Conservation (phyloP, 1,140 invertebrate species). For the Philopotamus ludificatus region DNA sequence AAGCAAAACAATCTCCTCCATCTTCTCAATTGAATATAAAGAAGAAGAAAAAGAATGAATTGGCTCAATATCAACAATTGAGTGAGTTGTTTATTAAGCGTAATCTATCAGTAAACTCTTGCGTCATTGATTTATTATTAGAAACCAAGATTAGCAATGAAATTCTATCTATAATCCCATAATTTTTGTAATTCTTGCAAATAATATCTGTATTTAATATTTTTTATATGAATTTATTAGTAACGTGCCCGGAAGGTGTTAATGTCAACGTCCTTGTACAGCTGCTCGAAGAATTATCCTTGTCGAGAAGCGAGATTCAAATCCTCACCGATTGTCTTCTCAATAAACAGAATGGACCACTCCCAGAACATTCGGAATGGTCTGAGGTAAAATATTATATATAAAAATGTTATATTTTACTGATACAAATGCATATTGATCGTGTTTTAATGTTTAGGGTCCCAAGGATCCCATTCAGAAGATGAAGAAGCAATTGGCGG, state of each 20-base stretch:
- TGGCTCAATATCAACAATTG: slow-evolving; percentile 51
- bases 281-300: slow-evolving; percentile 72
- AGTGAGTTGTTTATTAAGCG: slow-evolving; percentile 45
- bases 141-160: too few species aligned
- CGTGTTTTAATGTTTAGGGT: slow-evolving; percentile 54
- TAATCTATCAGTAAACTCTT: not conserved
- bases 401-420: slow-evolving; percentile 11
- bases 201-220: slow-evolving; percentile 36
- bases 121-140: too few species aligned
- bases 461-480: slow-evolving; percentile 81
- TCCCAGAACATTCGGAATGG: slow-evolving; percentile 76
- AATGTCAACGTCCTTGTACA: slow-evolving; percentile 69
- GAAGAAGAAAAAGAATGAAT: slow-evolving; percentile 53
- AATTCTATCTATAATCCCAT: too few species aligned
- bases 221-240: slow-evolving; percentile 47
- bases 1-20: slow-evolving; percentile 24
- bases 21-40: slow-evolving; percentile 44
- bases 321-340: slow-evolving; percentile 82
- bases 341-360: slow-evolving; percentile 77
- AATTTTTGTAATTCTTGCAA: slow-evolving; percentile 39
- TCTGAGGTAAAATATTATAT: slow-evolving; percentile 62
- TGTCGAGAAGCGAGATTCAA: slow-evolving; percentile 83
- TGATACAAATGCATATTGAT: not conserved
- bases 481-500: slow-evolving; percentile 81
- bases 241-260: slow-evolving; percentile 62